Conservation (phyloP, 92 coral and sea anemone species). For the Desmophyllum pertusum region DNA sequence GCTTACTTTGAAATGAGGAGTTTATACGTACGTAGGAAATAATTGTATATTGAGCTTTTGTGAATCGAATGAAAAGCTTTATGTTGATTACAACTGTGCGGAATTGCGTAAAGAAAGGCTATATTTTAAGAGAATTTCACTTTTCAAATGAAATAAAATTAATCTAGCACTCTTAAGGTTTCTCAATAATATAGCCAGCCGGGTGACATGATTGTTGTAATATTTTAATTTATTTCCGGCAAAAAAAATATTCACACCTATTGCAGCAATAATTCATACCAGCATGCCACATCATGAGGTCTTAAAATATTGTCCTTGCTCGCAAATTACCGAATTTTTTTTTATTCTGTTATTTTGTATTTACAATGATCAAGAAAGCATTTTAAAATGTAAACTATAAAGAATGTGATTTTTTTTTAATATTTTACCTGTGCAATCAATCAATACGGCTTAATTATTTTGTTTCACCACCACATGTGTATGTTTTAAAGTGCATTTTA, state of each 20-base stretch:
- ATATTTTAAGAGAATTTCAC: not conserved
- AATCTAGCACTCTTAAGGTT: not conserved
- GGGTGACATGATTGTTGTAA: not conserved
- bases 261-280: not conserved
- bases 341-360: not conserved
- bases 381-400: not conserved
- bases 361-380: not conserved
- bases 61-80: too few relatives aligned
- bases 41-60: conserved; percentile 8
- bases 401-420: too few relatives aligned
- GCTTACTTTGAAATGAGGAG: not conserved
- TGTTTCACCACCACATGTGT: too few relatives aligned
- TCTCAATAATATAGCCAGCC: not conserved
- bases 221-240: not conserved
- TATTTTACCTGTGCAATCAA: too few relatives aligned
- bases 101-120: not conserved
- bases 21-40: too few relatives aligned
- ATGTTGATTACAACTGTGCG: not conserved
- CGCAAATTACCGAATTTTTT: not conserved
- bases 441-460: too few relatives aligned
- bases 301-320: not conserved
- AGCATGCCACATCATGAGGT: not conserved
- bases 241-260: conserved; percentile 11
- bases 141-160: not conserved
- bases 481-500: not conserved